A percentile compares a stretch with the other conserved stretches of the same genome.
These are phyloP conservation scores for Gymnocheta viridis DNA, from an alignment of 2,888 invertebrate species.

Conservation along the genomic window DNA sequence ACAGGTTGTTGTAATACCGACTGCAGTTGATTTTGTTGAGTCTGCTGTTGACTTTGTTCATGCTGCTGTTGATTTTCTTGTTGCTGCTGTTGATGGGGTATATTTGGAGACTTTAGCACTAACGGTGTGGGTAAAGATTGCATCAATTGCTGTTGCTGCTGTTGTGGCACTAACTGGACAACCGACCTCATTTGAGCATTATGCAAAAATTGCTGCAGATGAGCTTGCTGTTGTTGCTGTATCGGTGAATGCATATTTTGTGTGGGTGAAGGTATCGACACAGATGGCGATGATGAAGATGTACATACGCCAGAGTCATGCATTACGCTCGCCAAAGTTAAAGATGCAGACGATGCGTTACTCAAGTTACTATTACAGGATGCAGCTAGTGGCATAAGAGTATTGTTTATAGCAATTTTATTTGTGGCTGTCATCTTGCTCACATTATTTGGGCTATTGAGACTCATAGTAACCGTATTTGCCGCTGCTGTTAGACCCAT, in stretches of 20 bases:
- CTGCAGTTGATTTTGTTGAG: constrained; percentile 22
- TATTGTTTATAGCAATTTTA: constrained; percentile 44
- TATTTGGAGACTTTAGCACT: constrained; percentile 39
- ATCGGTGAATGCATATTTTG: constrained; percentile 80
- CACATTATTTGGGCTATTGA: constrained; percentile 65
- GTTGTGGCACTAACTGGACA: constrained; percentile 75
- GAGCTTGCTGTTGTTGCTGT: constrained; percentile 71
- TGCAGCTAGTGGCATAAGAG: constrained; percentile 68
- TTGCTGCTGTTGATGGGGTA: constrained; percentile 29
- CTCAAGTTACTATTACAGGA: constrained; percentile 74
- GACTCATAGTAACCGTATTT: constrained; percentile 55
- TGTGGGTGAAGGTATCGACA: constrained; percentile 81
- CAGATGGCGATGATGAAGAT: constrained; percentile 81
- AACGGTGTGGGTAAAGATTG: constrained; percentile 64
- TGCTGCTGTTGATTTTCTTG: constrained; percentile 21
- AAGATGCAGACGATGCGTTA: constrained; percentile 75
- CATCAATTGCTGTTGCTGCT: constrained; percentile 66
- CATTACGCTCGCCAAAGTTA: constrained; percentile 78
- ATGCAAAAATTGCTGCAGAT: constrained; percentile 68
- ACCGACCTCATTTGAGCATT: constrained; percentile 74
- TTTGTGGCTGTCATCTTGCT: constrained; percentile 26
- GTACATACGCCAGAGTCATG: constrained; percentile 81
- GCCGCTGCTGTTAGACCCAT: constrained; percentile 71
- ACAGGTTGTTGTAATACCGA: constrained; percentile 48
- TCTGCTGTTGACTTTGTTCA: constrained; percentile 49